Evolutionary conservation across 1,140 invertebrate species (phyloP).

Genomic region (Camponotus pennsylvanicus): DNA sequence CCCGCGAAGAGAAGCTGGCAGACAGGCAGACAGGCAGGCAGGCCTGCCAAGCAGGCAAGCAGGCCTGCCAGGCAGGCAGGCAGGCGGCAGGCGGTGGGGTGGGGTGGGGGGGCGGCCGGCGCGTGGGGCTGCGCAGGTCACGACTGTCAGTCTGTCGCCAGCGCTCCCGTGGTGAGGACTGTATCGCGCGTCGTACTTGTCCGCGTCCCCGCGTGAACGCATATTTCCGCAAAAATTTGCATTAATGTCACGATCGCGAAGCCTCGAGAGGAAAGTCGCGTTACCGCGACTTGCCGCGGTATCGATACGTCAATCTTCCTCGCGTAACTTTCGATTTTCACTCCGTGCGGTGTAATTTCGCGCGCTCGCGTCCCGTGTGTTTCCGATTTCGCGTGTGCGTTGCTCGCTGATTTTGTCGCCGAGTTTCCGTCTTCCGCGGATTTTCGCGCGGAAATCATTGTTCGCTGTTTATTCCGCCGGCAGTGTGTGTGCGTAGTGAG

Average conservation of each 20-base stretch:
- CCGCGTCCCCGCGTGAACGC: background rate
- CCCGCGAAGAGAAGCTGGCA: background rate
- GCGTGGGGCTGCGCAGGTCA: conserved; percentile 70
- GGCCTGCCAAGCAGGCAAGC: background rate
- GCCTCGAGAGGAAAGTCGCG: conserved; percentile 47
- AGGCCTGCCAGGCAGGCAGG: background rate
- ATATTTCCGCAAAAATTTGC: conserved; percentile 21
- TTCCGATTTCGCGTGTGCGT: background rate
- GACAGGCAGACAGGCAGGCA: background rate
- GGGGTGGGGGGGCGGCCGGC: conserved; percentile 45
- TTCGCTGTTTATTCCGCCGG: background rate
- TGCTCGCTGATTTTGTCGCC: background rate
- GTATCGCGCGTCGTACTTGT: background rate
- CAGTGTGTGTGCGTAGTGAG: conserved; percentile 18
- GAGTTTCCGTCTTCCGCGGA: background rate
- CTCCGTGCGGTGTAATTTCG: background rate
- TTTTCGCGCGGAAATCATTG: background rate
- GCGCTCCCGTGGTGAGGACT: conserved; percentile 61
- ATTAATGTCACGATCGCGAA: conserved; percentile 68
- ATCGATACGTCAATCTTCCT: background rate
- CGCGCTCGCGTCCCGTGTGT: background rate
- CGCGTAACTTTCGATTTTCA: background rate
- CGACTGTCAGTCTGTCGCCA: conserved; percentile 78
- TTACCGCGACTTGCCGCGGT: conserved; percentile 61
- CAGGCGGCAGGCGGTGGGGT: background rate